Evolutionary conservation across 2,113 vertebrate genomes (phyloP).

Genomic region (Hemiscyllium ocellatum): DNA sequence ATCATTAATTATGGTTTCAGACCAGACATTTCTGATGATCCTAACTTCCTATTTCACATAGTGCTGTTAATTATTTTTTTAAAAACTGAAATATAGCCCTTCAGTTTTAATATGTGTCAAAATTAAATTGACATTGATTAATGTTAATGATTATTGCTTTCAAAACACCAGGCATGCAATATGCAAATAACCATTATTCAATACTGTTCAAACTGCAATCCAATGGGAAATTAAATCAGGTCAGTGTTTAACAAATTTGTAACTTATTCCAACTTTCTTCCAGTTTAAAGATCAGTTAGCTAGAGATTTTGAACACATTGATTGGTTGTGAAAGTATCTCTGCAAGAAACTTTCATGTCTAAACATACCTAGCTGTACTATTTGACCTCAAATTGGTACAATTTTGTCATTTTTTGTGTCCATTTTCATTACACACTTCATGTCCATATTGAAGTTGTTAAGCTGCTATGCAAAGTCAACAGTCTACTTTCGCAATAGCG

Average conservation of each 20-base stretch:
- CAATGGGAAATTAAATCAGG: slow-evolving; percentile 16
- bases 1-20: not conserved
- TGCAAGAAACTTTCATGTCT: not conserved
- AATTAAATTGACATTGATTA: not conserved
- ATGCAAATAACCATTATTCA: not conserved
- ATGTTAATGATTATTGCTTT: not conserved
- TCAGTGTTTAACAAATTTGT: not conserved
- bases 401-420: not conserved
- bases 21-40: not conserved
- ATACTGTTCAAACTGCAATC: not conserved
- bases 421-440: not conserved
- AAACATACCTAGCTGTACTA: not conserved
- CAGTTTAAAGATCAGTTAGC: not conserved
- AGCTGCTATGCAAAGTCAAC: not conserved
- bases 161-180: not conserved
- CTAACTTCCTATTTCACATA: not conserved
- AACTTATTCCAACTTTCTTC: not conserved
- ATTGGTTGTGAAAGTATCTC: not conserved
- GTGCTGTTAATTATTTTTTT: not conserved
- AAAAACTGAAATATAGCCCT: not conserved
- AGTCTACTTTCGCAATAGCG: not conserved
- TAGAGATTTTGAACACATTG: not conserved
- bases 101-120: not conserved
- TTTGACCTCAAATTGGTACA: not conserved
- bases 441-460: not conserved